A percentile compares a stretch with the other conserved stretches of the same genome.
Conservation (phyloP, 2,888 invertebrate genomes). For the Scaptomyza reducta region DNA sequence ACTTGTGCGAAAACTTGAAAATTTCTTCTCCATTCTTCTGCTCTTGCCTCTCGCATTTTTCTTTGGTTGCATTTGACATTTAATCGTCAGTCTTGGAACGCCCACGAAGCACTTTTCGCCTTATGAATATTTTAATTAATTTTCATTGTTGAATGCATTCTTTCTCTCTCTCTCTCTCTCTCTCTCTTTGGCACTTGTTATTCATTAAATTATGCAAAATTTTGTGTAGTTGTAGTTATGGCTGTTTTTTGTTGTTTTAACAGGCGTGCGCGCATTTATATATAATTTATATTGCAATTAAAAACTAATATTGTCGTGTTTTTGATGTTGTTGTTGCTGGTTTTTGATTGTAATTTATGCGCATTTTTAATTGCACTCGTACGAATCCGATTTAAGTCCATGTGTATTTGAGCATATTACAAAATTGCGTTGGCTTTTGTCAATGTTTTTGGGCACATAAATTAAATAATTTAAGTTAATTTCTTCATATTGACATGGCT, state of each 20-base stretch:
- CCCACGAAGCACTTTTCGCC: conserved; percentile 26
- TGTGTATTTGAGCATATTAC: conserved; percentile 11
- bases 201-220: conserved; percentile 68
- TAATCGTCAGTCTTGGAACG: conserved; percentile 55
- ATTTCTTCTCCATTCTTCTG: background rate
- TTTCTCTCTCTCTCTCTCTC: background rate
- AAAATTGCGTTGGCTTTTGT: conserved; percentile 38
- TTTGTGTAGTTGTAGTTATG: conserved; percentile 25
- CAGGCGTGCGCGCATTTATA: conserved; percentile 56
- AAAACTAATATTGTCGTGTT: conserved; percentile 69
- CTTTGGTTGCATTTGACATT: conserved; percentile 57
- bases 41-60: background rate
- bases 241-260: conserved; percentile 11
- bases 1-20: conserved; percentile 7
- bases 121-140: conserved; percentile 76
- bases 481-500: conserved; percentile 44
- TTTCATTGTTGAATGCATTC: conserved; percentile 57
- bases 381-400: conserved; percentile 8
- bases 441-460: conserved; percentile 45
- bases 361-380: conserved; percentile 65
- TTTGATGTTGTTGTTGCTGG: conserved; percentile 9
- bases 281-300: conserved; percentile 76
- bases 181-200: conserved; percentile 1
- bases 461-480: conserved; percentile 76
- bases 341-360: conserved; percentile 65